Evolutionary conservation across 2,113 vertebrate genomes (phyloP).

Genomic region (Nibea coibor): DNA sequence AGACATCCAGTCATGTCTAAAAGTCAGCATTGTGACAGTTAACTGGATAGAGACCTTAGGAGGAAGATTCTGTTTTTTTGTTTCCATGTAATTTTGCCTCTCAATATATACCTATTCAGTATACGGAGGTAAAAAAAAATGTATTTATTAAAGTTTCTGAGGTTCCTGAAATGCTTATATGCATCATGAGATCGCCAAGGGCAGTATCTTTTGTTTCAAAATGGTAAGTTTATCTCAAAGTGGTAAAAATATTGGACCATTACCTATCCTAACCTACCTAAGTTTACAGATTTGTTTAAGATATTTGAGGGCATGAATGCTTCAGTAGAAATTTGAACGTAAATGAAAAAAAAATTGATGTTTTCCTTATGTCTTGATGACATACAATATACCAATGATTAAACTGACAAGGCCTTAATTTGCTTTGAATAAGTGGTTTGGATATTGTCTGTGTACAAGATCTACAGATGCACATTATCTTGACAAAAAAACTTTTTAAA

Average conservation of each 20-base stretch:
- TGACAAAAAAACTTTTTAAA: constrained; percentile 3
- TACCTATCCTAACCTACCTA: constrained; percentile 12
- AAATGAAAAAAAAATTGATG: constrained; percentile 15
- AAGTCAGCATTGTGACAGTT: constrained; percentile 49
- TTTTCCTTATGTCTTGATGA: constrained; percentile 46
- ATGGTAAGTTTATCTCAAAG: constrained; percentile 43
- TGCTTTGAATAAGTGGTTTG: constrained; percentile 53
- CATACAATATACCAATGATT: constrained; percentile 67
- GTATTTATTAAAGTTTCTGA: constrained; percentile 71
- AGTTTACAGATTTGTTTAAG: constrained; percentile 61
- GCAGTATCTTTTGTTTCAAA: constrained; percentile 32
- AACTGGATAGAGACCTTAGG: constrained; percentile 36
- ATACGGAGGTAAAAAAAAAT: constrained; percentile 44
- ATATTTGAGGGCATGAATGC: constrained; percentile 39
- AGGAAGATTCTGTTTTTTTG: constrained; percentile 35
- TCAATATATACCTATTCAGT: constrained; percentile 30
- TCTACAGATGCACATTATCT: constrained; percentile 23
- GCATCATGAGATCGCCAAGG: constrained; percentile 42
- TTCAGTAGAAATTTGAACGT: constrained; percentile 19
- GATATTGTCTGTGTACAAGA: constrained; percentile 39
- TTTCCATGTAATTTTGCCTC: constrained; percentile 49
- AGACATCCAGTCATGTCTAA: constrained; percentile 34
- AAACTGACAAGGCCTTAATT: constrained; percentile 70
- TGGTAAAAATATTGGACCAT: constrained; percentile 21
- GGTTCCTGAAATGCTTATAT: constrained; percentile 42